Evolutionary conservation across 30 jellyfish, hydroid and myxozoan genomes (phyloP), one percentile per base, ranked within the genome.

Genomic region (Aurelia coerulea): DNA sequence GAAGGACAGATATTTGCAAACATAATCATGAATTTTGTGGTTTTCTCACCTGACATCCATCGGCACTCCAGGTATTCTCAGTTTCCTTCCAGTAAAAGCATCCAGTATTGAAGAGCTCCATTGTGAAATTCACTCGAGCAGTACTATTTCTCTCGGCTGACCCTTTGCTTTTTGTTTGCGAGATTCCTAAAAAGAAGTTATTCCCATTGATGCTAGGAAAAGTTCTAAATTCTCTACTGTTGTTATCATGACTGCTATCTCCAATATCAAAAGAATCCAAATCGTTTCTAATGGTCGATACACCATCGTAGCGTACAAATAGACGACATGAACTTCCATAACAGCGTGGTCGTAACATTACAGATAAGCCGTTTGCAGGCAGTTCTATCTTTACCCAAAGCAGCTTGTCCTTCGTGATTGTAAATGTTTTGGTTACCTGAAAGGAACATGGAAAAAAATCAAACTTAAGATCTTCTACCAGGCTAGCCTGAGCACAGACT

Each of bases 11-110:
- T 46, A 46, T 46, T 46, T 46, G 12, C 2, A 6, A 0, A 46
- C 65, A 14, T 17, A 10, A 10, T 10, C 35, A 60, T 17, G 59
- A 23, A 17, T 13, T 0, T 73, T 35, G 10, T 12, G 19, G 23
- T 4, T 9, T n/a, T 39, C 62, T 39, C 41, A 90, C 97, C 92
- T 58, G 35, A 56, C 97, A 90, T 13, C 97, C 97, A 15, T 78
- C 85, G 17, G 81, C 23, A 29, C 76, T 71, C 97, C 97, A 90
- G 35, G 18, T 42, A 11, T 67, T 41, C 13, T 17, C n/a, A 13
- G 18, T 58, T 60, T 82, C 92, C 34, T 90, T 62, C 91, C 91
- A 90, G 78, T 41, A 90, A 62, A 68, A 79, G 75, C 97, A 90
- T 8, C 95, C 91, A 17, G 91, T 71, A 17, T 65, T 67, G 59